Evolutionary conservation across 2,888 invertebrate genomes (phyloP).

Genomic region (Drosophila villosipedis): DNA sequence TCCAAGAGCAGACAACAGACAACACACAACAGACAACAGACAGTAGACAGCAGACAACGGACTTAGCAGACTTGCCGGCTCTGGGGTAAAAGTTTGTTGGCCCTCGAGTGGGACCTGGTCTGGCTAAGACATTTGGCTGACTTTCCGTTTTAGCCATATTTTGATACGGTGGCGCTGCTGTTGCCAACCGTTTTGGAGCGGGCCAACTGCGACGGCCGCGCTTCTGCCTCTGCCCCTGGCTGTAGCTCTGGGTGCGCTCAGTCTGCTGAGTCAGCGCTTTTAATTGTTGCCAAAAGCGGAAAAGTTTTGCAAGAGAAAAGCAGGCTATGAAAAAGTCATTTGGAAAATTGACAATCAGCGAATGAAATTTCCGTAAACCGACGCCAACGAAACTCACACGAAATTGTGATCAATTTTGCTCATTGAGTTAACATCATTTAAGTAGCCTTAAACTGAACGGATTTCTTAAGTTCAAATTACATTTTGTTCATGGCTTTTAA

Average conservation of each 20-base stretch:
- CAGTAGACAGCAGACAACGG: conserved; percentile 19
- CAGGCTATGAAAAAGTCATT: conserved; percentile 54
- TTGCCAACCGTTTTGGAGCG: conserved; percentile 55
- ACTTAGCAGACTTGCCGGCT: conserved; percentile 55
- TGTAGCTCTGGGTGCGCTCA: conserved; percentile 4
- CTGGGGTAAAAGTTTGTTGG: conserved; percentile 71
- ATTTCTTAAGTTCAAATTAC: not conserved
- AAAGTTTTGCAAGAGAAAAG: conserved; percentile 69
- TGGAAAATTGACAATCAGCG: conserved; percentile 57
- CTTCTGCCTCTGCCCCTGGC: conserved; percentile 21
- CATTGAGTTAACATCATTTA: not conserved
- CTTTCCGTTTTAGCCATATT: conserved; percentile 45
- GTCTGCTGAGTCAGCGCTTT: conserved; percentile 71
- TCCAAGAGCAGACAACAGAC: conserved; percentile 32
- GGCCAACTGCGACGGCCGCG: conserved; percentile 53
- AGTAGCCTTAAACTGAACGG: not conserved
- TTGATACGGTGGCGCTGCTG: conserved; percentile 49
- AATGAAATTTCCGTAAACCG: conserved; percentile 31
- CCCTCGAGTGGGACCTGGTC: conserved; percentile 49
- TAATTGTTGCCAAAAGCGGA: conserved; percentile 73
- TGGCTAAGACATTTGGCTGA: conserved; percentile 46
- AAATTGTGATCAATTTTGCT: conserved; percentile 1
- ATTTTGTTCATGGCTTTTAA: not conserved
- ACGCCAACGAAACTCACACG: conserved; percentile 5
- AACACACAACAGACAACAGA: not conserved